These are phyloP conservation scores for Ctenopoma kingsleyae DNA, from an alignment of 2,797 vertebrate species.

Conservation along the genomic window DNA sequence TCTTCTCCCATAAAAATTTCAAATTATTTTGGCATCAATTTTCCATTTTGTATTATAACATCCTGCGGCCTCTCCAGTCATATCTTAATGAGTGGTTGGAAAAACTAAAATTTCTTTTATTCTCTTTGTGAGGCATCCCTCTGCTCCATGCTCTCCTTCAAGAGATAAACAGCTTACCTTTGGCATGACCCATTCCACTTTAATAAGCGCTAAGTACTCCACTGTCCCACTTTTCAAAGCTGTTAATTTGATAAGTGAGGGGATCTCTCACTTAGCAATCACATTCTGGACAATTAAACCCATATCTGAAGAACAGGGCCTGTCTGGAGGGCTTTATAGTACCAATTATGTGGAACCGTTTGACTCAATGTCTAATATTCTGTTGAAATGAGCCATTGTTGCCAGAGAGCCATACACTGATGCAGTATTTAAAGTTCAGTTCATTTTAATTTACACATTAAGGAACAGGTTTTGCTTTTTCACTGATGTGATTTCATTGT, in stretches of 20 bases:
- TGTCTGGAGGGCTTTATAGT: conserved; percentile 75
- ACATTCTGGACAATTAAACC: conserved; percentile 84
- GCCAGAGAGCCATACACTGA: conserved; percentile 31
- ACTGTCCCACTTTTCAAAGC: conserved; percentile 73
- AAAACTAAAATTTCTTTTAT: conserved; percentile 28
- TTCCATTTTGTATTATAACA: conserved; percentile 38
- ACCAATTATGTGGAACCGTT: conserved; percentile 78
- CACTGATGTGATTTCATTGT: not conserved
- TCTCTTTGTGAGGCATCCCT: conserved; percentile 38
- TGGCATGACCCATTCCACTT: conserved; percentile 72
- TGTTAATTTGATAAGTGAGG: conserved; percentile 82
- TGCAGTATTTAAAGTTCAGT: conserved; percentile 8
- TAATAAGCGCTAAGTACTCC: conserved; percentile 78
- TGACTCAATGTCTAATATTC: conserved; percentile 53
- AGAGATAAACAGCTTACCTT: conserved; percentile 84
- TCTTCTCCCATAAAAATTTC: conserved; percentile 8
- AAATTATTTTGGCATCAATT: conserved; percentile 40
- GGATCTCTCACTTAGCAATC: conserved; percentile 80
- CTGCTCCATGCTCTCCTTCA: conserved; percentile 37
- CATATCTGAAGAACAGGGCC: conserved; percentile 75
- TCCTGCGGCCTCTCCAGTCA: conserved; percentile 29
- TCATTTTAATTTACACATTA: conserved; percentile 29
- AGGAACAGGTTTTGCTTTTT: conserved; percentile 5
- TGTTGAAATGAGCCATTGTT: conserved; percentile 65
- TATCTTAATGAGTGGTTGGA: conserved; percentile 52